phyloP scores from a whole-genome alignment of 1,140 invertebrate species.

The Tetramorium alpestre region DNA sequence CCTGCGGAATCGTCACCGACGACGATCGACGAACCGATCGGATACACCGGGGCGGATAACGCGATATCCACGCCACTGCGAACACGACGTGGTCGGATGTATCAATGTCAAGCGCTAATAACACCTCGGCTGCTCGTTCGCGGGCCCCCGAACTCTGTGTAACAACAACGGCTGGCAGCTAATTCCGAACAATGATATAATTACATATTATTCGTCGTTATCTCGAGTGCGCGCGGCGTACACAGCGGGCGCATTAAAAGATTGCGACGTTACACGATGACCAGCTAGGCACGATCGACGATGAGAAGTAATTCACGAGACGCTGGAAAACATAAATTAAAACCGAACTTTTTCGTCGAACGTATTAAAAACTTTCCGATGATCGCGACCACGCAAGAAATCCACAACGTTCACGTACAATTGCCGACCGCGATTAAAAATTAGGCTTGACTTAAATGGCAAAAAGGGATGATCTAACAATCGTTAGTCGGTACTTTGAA shows the following conservation, averaged over 20 bases:
- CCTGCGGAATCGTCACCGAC: slow-evolving; percentile 13
- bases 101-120: slow-evolving; percentile 83
- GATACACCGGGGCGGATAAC: slow-evolving; percentile 20
- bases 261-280: not conserved
- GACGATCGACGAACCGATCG: slow-evolving; percentile 35
- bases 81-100: slow-evolving; percentile 74
- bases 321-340: slow-evolving; percentile 20
- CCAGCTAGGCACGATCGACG: not conserved
- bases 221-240: slow-evolving; percentile 77
- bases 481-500: not conserved
- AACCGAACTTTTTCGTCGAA: not conserved
- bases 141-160: slow-evolving; percentile 62
- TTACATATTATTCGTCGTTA: slow-evolving; percentile 81
- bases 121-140: slow-evolving; percentile 77
- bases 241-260: slow-evolving; percentile 2
- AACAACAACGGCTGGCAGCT: slow-evolving; percentile 71
- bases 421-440: not conserved
- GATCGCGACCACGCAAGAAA: slow-evolving; percentile 1
- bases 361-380: not conserved
- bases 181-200: slow-evolving; percentile 85
- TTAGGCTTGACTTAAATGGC: not conserved
- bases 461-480: not conserved
- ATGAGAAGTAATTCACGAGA: not conserved
- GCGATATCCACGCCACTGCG: slow-evolving; percentile 31
- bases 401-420: not conserved